phyloP scores from a whole-genome alignment of 2,113 vertebrate species.

The Megatriorchis doriae region DNA sequence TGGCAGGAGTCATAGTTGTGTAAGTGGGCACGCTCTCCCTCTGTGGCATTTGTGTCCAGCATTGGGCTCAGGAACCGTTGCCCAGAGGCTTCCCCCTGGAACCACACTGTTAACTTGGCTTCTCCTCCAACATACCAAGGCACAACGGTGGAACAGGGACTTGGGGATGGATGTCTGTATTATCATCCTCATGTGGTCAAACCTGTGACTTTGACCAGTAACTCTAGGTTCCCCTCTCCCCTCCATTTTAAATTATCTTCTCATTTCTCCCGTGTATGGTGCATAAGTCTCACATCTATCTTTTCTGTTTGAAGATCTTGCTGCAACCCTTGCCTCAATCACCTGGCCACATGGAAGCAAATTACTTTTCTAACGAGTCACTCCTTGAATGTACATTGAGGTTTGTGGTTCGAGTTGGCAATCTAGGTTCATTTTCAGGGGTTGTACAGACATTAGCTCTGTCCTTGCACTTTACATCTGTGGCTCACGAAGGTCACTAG shows the following conservation, averaged over 20 bases:
- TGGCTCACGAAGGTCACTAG: background rate
- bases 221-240: background rate
- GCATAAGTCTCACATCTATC: background rate
- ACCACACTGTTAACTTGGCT: background rate
- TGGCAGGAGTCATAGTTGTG: background rate
- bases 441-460: background rate
- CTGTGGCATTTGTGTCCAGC: background rate
- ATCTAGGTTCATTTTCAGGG: background rate
- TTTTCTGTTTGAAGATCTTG: background rate
- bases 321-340: background rate
- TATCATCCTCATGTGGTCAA: background rate
- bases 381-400: background rate
- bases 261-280: background rate
- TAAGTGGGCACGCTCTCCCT: background rate
- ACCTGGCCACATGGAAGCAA: background rate
- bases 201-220: background rate
- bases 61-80: background rate
- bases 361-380: background rate
- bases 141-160: fast-evolving
- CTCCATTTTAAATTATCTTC: background rate
- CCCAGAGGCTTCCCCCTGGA: background rate
- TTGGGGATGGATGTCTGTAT: background rate
- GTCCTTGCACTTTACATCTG: background rate
- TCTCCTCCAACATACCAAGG: background rate
- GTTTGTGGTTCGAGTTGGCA: background rate